Conservation (phyloP, 2,113 vertebrate species). For the Tetrao urogallus region DNA sequence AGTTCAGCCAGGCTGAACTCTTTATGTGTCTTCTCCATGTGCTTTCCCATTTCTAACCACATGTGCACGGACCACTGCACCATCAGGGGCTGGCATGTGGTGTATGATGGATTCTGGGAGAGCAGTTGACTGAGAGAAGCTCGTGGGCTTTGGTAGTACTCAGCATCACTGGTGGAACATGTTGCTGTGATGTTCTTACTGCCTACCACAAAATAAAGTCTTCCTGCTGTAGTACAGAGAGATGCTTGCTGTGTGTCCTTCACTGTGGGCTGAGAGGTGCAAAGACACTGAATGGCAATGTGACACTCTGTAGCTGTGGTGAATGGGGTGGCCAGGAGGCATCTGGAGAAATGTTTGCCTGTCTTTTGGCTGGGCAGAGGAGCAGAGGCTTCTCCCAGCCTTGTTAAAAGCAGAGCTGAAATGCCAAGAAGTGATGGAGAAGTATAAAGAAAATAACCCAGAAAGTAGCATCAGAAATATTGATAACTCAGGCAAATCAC, state of each 20-base stretch:
- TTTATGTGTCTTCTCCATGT: not conserved
- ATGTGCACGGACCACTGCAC: not conserved
- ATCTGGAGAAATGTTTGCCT: not conserved
- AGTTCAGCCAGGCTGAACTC: not conserved
- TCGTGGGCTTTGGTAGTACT: accelerated
- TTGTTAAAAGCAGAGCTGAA: not conserved
- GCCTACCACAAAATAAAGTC: not conserved
- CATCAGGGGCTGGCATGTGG: not conserved
- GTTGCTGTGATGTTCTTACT: not conserved
- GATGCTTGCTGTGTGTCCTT: constrained; percentile 39
- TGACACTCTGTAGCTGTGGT: not conserved
- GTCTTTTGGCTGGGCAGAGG: accelerated
- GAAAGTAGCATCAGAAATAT: not conserved
- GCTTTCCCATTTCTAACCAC: not conserved
- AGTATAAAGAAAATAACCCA: not conserved
- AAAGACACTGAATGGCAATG: constrained; percentile 34
- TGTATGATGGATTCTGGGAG: not conserved
- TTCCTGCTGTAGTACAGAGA: not conserved
- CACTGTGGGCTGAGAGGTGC: constrained; percentile 19
- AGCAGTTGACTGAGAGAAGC: not conserved
- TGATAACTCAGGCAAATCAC: constrained; percentile 48
- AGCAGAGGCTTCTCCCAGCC: not conserved
- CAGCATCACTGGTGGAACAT: not conserved
- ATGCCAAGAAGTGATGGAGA: not conserved
- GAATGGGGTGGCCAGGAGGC: constrained; percentile 48